Evolutionary conservation across 2,113 vertebrate genomes (phyloP), one percentile per base, ranked within the genome.

Genomic region (Dipodomys spectabilis): DNA sequence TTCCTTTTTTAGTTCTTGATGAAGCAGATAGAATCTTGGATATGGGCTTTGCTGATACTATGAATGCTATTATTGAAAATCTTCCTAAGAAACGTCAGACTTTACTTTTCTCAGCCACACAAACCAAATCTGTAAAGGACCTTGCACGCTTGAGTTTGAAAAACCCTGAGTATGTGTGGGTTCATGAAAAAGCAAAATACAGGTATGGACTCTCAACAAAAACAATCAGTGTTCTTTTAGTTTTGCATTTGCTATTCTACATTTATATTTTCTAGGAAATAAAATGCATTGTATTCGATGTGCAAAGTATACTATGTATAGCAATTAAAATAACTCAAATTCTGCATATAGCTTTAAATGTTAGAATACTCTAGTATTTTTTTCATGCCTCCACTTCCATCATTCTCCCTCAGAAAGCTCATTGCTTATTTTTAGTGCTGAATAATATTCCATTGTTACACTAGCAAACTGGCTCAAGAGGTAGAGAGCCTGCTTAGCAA

Each of bases 21-120:
- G 99, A 99, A 97, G 99, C 99, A 10, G 99, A 99, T 93, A 98
- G 99, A 92, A 99, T 99, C 97, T 98, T 99, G 94, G 99, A 99
- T 96, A 99, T 99, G 99, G 99, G 99, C 4, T 99, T 99, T 91
- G 98, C 99, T 4, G 99, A 99, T 23, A 99, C 99, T 0, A 98
- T 99, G 96, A 99, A 99, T 87, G 99, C 99, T 75, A 99, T 99
- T 32, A 97, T 99, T 94, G 99, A 99, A 97, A 99, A 99, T 95
- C 98, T 99, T 5, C 99, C 99, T 1, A 98, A 98, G 96, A 98
- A 98, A 86, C 97, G 99, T 0, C 99, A 99, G 98, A 99, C 99
- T 4, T 98, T 99, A 95, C 98, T 99, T 88, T 99, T 99, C 97
- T 99, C 99, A 3, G 99, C 99, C 60, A 99, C 99, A 0, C 99